Base-by-base conservation (phyloP, 2,113 vertebrate genomes). In the Clinocottus analis region DNA sequence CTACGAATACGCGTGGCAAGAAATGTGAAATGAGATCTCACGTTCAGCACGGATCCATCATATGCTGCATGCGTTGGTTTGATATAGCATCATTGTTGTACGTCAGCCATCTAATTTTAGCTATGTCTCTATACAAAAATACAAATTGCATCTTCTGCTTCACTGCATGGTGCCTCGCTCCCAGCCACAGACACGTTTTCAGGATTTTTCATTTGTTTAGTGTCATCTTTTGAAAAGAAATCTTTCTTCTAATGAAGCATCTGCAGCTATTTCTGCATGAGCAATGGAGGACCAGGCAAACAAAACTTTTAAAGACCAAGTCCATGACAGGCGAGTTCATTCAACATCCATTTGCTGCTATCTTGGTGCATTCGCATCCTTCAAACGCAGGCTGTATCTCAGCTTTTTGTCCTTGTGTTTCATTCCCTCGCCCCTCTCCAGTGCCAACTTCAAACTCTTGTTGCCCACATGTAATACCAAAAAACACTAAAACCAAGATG, bases 21-120 rank as follows among this genome's bases (percentile, higher is more conserved):
- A 86, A 90, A 92, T 82, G 72, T 80, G 69, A 73, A 90, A 89
- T 86, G 91, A 85, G 81, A 86, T 87, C 75, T 88, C 60, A 80
- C 87, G 88, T 92, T 90, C 75, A 58, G 51, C 82, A 72, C 76
- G 81, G 80, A 81, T 90, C 86, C 72, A 69, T 89, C 86, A 81
- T 69, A 64, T 58, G 76, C 61, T 79, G 51, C 72, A 72, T 64
- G 58, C 25, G 1, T 64, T 70, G 68, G 60, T 70, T 51, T 81
- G 63, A 86, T 88, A 55, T 70, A 72, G 69, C 68, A 58, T 82
- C 80, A 75, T 83, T 83, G 74, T 84, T 81, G 77, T 62, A 84
- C 71, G 82, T 68, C 80, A 71, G 67, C 51, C 60, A 39, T 81
- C 83, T 83, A 68, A 80, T 87, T 86, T 83, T 77, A 73, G 72